Conservation (phyloP, 2,888 invertebrate species). For the Gerosis bhagava region DNA sequence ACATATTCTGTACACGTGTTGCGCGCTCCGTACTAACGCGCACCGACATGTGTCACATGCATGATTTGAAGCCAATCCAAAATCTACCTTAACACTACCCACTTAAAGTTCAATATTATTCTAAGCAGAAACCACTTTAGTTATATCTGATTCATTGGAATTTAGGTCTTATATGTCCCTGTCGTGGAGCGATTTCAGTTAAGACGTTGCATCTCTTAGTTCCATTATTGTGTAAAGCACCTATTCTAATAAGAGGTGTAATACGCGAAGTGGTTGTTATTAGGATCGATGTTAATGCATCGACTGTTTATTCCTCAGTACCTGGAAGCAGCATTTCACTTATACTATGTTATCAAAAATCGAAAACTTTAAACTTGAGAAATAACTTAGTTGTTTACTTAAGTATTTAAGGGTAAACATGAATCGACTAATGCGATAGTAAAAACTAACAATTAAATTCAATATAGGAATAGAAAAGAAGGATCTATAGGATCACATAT, state of each 20-base stretch:
- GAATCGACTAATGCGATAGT: too few relatives aligned
- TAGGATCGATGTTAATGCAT: slow-evolving; percentile 30
- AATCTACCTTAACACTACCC: slow-evolving; percentile 33
- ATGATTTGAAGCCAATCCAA: slow-evolving; percentile 30
- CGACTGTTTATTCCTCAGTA: slow-evolving; percentile 16
- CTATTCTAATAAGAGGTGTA: slow-evolving; percentile 44
- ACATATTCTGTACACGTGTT: slow-evolving; percentile 78
- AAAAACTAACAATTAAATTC: too few relatives aligned
- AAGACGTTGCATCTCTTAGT: slow-evolving; percentile 29
- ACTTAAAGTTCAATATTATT: slow-evolving; percentile 33
- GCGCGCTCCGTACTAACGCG: slow-evolving; percentile 44
- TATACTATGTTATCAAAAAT: too few relatives aligned
- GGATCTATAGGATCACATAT: too few relatives aligned
- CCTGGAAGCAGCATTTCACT: too few relatives aligned
- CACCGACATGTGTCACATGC: slow-evolving; percentile 39
- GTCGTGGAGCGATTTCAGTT: slow-evolving; percentile 35
- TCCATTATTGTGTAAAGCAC: slow-evolving; percentile 35
- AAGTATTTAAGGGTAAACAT: too few relatives aligned
- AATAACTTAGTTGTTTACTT: too few relatives aligned
- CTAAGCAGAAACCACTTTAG: slow-evolving; percentile 21
- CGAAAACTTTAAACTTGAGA: too few relatives aligned
- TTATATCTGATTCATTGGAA: slow-evolving; percentile 35
- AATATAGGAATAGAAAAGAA: too few relatives aligned
- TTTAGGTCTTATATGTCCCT: slow-evolving; percentile 39
- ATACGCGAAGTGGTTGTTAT: slow-evolving; percentile 37